A percentile compares a stretch with the other conserved stretches of the same genome.
phyloP scores from a whole-genome alignment of 2,888 invertebrate genomes.

The Seladonia tumulorum region DNA sequence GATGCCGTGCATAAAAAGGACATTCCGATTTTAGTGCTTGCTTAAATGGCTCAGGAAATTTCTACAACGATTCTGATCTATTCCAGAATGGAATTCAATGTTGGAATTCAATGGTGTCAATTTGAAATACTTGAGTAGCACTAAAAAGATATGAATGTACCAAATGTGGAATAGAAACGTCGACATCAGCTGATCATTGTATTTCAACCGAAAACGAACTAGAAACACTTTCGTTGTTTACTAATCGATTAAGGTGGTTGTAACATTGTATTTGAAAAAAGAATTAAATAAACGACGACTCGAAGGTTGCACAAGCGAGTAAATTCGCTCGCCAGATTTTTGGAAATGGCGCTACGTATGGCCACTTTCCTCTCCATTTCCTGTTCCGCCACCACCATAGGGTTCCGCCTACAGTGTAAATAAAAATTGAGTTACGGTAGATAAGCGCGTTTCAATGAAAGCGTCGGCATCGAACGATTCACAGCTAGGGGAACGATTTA shows the following conservation, averaged over 20 bases:
- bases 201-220: too few species aligned
- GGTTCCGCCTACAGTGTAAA: background rate
- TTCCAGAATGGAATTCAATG: background rate
- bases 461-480: conserved; percentile 15
- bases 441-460: conserved; percentile 12
- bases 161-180: too few species aligned
- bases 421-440: background rate
- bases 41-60: background rate
- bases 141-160: too few species aligned
- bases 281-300: too few species aligned
- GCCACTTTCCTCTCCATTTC: background rate
- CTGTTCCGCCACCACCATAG: background rate
- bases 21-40: background rate
- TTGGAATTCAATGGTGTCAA: background rate
- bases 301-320: background rate
- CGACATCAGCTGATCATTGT: too few species aligned
- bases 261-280: too few species aligned
- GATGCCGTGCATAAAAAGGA: background rate
- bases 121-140: background rate
- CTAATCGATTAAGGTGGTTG: too few species aligned
- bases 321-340: background rate
- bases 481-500: conserved; percentile 27
- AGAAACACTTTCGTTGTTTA: too few species aligned
- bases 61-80: background rate
- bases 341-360: background rate